phyloP scores from a whole-genome alignment of 2,113 vertebrate genomes.

The Hypomesus transpacificus region DNA sequence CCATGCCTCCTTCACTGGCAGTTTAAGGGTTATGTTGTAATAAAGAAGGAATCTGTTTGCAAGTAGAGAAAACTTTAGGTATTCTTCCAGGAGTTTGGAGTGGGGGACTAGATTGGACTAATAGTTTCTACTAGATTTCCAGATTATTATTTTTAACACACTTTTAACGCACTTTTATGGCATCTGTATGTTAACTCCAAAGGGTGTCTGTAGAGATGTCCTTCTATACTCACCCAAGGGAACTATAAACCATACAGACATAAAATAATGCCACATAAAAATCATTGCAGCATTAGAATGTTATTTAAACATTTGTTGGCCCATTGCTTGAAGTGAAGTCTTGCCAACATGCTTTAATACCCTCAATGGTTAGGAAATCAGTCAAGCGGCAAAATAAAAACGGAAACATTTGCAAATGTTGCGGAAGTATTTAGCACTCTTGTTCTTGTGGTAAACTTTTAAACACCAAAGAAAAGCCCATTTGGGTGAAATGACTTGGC shows the following conservation, averaged over 20 bases:
- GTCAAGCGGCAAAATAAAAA: conserved; percentile 49
- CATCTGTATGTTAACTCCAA: conserved; percentile 34
- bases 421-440: conserved; percentile 49
- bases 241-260: conserved; percentile 50
- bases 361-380: conserved; percentile 44
- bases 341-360: conserved; percentile 33
- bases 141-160: conserved; percentile 7
- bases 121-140: too few relatives aligned
- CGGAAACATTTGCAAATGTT: conserved; percentile 37
- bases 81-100: conserved; percentile 10
- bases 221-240: conserved; percentile 40
- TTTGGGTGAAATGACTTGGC: conserved; percentile 63
- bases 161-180: conserved; percentile 24
- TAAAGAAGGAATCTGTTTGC: conserved; percentile 33
- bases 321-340: conserved; percentile 8
- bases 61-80: conserved; percentile 6
- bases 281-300: too few relatives aligned
- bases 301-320: too few relatives aligned
- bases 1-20: conserved; percentile 29
- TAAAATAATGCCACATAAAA: conserved; percentile 42
- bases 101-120: neutral
- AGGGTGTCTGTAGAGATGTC: conserved; percentile 42
- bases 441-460: conserved; percentile 55
- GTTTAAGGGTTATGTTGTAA: conserved; percentile 24
- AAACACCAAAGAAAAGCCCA: conserved; percentile 45